Base-by-base conservation (phyloP, 2,888 invertebrate genomes). In the Drosophila cognata region DNA sequence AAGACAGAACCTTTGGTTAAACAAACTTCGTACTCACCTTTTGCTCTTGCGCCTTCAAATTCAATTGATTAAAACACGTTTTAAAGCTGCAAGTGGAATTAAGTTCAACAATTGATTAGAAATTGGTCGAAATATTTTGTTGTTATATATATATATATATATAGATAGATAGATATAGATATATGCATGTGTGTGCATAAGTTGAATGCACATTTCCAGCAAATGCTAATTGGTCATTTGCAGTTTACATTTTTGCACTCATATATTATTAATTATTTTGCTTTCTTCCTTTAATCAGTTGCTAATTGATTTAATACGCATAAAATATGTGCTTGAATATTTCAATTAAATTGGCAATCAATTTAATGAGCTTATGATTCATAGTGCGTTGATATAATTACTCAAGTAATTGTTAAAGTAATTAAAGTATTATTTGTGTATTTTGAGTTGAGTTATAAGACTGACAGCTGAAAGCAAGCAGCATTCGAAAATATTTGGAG, bases 31-130 rank as follows among this genome's bases (percentile, higher is more conserved):
- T 52, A 57, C 71, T 71, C 62, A 71, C 71, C 71, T 61, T 71
- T 57, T 38, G 46, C 61, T 62, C n/a, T 33, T 25, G 35, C 36
- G 46, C 21, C 58, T 41, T 31, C 6, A 55, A 67, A 48, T 46
- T 8, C 51, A 60, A 51, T 33, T 29, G 46, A 46, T 46, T 46
- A 16, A 29, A 31, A 52, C 36, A 18, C 46, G 41, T 48, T 29
- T 51, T 56, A 28, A 46, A 74, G 53, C 69, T 77, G 74, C 18
- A 74, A 73, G 35, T 29, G 5, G 31, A 69, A 58, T 33, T 31
- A n/a, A 18, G 4, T 50, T 25, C 55, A 33, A 43, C 6, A 51
- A 43, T n/a, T 51, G 16, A 65, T 65, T 62, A 79, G 55, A 25
- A 59, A 25, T 8, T 36, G 21, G 4, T 21, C 16, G 2, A 33